Base-by-base conservation (phyloP, 2,888 invertebrate genomes). In the Seira sanloemensis region DNA sequence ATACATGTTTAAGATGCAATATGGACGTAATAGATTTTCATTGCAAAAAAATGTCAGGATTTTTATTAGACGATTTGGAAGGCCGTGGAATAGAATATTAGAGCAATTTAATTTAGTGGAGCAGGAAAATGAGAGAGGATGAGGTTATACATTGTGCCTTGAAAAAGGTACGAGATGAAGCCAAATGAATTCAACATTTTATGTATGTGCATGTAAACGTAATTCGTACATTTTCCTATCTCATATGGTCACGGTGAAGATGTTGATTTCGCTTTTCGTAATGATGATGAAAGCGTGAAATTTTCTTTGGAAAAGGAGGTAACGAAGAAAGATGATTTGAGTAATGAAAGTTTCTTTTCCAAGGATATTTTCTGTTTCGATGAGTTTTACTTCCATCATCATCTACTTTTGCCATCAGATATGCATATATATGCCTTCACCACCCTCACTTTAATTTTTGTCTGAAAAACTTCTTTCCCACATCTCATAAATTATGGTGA, bases 311-410 rank as follows among this genome's bases (percentile, higher is more conserved):
- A 37, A 37, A 12, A 12, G 12, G 37, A 37, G 12, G 37, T 12
- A 37, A 25, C 0, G 58, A 24, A 18, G 25, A 72, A 1, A 54
- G n/a, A 50, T 18, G 46, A 71, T 71, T n/a, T 19, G 46, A 37
- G 18, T 50, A 50, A 76, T 69, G 77, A 68, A 77, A 26, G 5
- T 77, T 69, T 54, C 19, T 58, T n/a, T n/a, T 21, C 23, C 23
- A 72, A 26, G 54, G 26, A 25, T 77, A 50, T 77, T 77, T 37
- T 37, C 12, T 37, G 12, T 37, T 37, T 37, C 12, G 76, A 77
- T 77, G 68, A 69, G 54, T 77, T 69, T 67, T 66, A 37, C 26
- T 46, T 58, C 68, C 68, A 54, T 21, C 27, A 58, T 66, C 76
- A 66, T 37, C 54, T 76, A 24, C 50, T 74, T 23, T 23, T 21